A percentile compares a stretch with the other conserved stretches of the same genome.
Evolutionary conservation across 2,797 vertebrate genomes (phyloP).

Genomic region (Enteromius radiatus): DNA sequence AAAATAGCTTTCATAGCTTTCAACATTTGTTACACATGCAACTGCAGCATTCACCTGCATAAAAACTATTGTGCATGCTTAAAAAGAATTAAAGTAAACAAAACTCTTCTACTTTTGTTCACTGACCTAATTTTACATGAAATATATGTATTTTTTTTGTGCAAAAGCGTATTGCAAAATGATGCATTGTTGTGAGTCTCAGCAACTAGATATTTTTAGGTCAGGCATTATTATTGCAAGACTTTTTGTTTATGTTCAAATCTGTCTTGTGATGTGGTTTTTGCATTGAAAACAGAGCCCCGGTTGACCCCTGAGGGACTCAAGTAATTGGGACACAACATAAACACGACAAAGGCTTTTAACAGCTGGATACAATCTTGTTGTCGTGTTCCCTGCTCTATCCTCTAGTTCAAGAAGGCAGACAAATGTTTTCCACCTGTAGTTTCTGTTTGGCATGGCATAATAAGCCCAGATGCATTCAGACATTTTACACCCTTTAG

Average conservation of each 20-base stretch:
- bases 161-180: background rate
- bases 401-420: conserved; percentile 46
- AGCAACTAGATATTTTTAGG: background rate
- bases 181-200: conserved; percentile 2
- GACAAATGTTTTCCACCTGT: conserved; percentile 77
- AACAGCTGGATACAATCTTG: conserved; percentile 61
- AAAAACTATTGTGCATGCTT: conserved; percentile 11
- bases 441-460: conserved; percentile 53
- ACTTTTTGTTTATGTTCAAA: conserved; percentile 36
- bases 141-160: background rate
- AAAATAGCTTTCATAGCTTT: conserved; percentile 11
- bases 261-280: conserved; percentile 54
- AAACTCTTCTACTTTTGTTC: background rate
- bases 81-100: background rate
- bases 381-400: conserved; percentile 40
- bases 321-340: conserved; percentile 46
- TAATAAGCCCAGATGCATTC: conserved; percentile 27
- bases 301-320: conserved; percentile 34
- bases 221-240: conserved; percentile 17
- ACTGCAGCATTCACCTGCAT: conserved; percentile 8
- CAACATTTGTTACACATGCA: conserved; percentile 29
- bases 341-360: conserved; percentile 50
- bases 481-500: conserved; percentile 35
- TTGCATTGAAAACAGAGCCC: conserved; percentile 43
- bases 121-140: background rate